Evolutionary conservation across 1,140 invertebrate genomes (phyloP).

Genomic region (Trigoniulus corallinus): DNA sequence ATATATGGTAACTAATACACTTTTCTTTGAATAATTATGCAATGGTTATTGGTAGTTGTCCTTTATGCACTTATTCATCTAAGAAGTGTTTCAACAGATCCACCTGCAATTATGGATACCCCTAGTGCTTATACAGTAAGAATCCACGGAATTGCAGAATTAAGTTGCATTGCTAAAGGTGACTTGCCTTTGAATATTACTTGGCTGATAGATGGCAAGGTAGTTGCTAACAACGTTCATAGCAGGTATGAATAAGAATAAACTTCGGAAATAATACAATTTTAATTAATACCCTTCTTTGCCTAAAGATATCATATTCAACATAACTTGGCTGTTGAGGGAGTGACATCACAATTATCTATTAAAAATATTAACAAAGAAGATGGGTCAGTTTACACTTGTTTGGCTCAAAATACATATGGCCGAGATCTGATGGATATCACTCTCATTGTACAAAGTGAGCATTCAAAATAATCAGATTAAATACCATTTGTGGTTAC

Average conservation of each 20-base stretch:
- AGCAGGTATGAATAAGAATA: not conserved
- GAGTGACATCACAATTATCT: not conserved
- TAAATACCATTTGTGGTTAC: not conserved
- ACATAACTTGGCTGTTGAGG: not conserved
- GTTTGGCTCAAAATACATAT: not conserved
- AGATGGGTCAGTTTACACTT: not conserved
- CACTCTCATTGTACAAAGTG: not conserved
- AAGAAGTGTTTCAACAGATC: not conserved
- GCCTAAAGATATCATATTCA: not conserved
- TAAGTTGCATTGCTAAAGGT: not conserved
- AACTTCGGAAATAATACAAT: not conserved
- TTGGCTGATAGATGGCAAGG: not conserved
- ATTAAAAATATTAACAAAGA: not conserved
- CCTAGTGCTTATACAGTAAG: not conserved
- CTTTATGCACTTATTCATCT: not conserved
- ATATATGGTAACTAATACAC: not conserved
- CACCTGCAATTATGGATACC: not conserved
- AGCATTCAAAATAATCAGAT: not conserved
- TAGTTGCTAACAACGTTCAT: not conserved
- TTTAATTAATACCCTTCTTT: too few relatives aligned
- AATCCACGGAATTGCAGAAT: not conserved
- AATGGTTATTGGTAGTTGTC: not conserved
- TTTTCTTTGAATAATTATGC: not conserved
- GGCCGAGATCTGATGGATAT: not conserved
- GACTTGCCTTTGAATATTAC: not conserved